Percentiles rank a stretch among this genome's conserved stretches.
Evolutionary conservation across 30 jellyfish, hydroid and myxozoan species (phyloP).

Genomic region (Aurelia aurita): DNA sequence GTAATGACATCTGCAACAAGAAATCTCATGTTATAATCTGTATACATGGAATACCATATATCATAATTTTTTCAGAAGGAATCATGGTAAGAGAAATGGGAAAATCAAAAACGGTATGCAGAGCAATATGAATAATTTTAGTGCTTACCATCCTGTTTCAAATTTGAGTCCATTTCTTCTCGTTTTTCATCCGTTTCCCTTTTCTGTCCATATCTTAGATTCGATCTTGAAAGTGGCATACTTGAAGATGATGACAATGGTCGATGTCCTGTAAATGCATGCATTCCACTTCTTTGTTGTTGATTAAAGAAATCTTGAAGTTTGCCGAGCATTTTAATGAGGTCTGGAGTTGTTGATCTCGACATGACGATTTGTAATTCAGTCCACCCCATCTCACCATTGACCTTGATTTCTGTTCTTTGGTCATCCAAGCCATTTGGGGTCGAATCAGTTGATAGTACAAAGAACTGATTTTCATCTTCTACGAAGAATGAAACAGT

Average conservation of each 20-base stretch:
- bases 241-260: conserved; percentile 45
- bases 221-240: conserved; percentile 23
- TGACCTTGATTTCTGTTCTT: conserved; percentile 45
- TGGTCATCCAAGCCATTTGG: conserved; percentile 2
- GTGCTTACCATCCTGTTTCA: conserved; percentile 57
- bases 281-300: conserved; percentile 95
- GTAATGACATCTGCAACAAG: no score
- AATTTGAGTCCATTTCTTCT: conserved; percentile 18
- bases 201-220: conserved; percentile 6
- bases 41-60: no score
- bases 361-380: conserved; percentile 91
- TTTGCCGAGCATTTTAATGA: conserved; percentile 78
- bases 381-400: conserved; percentile 89
- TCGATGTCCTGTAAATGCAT: conserved; percentile 75
- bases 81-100: no score
- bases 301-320: conserved; percentile 91
- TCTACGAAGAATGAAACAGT: not conserved
- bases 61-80: no score
- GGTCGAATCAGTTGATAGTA: not conserved
- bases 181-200: conserved; percentile 29
- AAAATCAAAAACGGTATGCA: no score
- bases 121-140: not conserved
- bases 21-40: no score
- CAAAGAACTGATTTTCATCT: conserved; percentile 41
- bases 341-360: conserved; percentile 95